These are phyloP conservation scores for Asbolus verrucosus DNA, from an alignment of 1,140 invertebrate genomes.

Conservation along the genomic window DNA sequence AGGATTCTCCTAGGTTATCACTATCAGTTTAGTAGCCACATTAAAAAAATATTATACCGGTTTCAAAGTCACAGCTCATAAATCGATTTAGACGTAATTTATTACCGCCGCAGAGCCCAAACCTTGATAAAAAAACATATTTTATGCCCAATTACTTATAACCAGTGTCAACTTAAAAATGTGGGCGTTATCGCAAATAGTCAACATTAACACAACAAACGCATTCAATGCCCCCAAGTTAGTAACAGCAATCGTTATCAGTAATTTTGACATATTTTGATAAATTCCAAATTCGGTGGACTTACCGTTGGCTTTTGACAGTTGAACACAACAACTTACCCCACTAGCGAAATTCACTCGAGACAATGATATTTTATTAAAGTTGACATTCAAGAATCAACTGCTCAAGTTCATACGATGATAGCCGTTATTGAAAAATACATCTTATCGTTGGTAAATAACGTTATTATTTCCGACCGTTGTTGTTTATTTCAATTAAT, in stretches of 20 bases:
- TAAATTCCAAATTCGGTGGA: too few species aligned
- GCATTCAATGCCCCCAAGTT: too few species aligned
- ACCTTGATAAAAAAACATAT: constrained; percentile 1
- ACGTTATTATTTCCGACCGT: neutral
- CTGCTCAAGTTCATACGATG: constrained; percentile 17
- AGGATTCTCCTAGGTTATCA: neutral
- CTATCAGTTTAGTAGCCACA: too few species aligned
- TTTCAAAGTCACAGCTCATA: constrained; percentile 20
- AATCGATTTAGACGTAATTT: constrained; percentile 19
- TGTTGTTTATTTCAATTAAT: constrained; percentile 9
- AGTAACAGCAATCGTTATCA: too few species aligned
- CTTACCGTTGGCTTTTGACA: too few species aligned
- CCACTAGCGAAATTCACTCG: neutral
- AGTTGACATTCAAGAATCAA: constrained; percentile 6
- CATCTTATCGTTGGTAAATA: constrained; percentile 27
- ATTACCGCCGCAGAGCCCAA: neutral
- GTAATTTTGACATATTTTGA: too few species aligned
- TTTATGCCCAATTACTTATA: constrained; percentile 25
- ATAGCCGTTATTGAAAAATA: constrained; percentile 17
- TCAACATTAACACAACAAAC: too few species aligned
- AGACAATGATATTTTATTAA: constrained; percentile 10
- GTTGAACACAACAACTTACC: too few species aligned
- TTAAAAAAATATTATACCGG: neutral
- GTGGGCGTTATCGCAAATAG: too few species aligned
- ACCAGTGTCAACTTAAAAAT: neutral